Conservation (phyloP, 92 coral and sea anemone species). For the Epizoanthus rinbou region DNA sequence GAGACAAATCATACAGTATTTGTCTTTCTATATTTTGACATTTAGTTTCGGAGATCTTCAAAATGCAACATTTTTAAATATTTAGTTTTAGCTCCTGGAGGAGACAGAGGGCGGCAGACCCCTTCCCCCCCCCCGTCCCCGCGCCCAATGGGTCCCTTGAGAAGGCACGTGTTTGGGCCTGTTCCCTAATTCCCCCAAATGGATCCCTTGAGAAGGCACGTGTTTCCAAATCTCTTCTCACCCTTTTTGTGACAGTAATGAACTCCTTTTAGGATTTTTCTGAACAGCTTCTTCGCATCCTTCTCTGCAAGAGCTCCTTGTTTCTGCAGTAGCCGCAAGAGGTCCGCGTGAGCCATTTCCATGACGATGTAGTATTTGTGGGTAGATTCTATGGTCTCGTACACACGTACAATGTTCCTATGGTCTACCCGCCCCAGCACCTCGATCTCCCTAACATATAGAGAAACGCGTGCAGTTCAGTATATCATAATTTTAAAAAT, state of each 20-base stretch:
- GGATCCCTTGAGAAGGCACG: no score
- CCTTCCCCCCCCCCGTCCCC: no score
- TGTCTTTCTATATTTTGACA: no score
- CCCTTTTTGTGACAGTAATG: conserved; percentile 80
- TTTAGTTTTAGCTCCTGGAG: no score
- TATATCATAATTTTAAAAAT: no score
- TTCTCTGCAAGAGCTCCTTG: conserved; percentile 57
- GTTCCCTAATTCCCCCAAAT: no score
- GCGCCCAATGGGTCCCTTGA: no score
- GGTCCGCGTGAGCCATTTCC: conserved; percentile 85
- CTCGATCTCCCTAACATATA: conserved; percentile 70
- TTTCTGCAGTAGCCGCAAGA: conserved; percentile 64
- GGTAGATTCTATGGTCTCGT: conserved; percentile 74
- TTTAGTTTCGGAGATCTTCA: no score
- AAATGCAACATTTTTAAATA: no score
- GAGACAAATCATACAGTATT: no score
- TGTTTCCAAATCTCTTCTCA: conserved; percentile 4
- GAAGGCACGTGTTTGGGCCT: no score
- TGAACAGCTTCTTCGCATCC: conserved; percentile 72
- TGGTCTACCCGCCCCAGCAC: conserved; percentile 74
- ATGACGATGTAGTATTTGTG: conserved; percentile 72
- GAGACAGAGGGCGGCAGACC: no score
- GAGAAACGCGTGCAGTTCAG: background rate
- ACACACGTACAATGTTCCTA: conserved; percentile 65
- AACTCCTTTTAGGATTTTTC: conserved; percentile 65